Evolutionary conservation across 2,113 vertebrate genomes (phyloP).

Genomic region (Salvator merianae): DNA sequence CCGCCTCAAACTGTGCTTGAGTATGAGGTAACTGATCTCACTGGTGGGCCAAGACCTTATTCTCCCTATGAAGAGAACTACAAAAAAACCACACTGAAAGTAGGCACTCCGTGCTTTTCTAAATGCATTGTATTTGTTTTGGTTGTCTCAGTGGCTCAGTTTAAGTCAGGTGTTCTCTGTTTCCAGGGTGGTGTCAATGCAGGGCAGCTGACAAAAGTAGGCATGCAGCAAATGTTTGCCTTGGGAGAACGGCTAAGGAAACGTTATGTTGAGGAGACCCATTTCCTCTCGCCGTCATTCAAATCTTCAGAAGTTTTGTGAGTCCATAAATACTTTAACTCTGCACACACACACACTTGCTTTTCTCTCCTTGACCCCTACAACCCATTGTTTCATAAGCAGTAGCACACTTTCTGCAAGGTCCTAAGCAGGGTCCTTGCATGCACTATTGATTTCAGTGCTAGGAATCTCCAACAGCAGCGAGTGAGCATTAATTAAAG

Average conservation of each 20-base stretch:
- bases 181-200: conserved; percentile 85
- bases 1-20: conserved; percentile 84
- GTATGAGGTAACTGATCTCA: conserved; percentile 83
- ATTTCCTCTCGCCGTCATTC: conserved; percentile 84
- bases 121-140: neutral
- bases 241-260: conserved; percentile 85
- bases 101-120: neutral
- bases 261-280: conserved; percentile 79
- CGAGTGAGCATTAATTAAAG: neutral
- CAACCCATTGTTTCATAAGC: neutral
- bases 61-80: conserved; percentile 81
- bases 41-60: conserved; percentile 82
- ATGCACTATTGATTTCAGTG: neutral
- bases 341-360: neutral
- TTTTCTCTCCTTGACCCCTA: neutral
- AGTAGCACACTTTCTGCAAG: neutral
- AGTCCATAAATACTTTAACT: conserved; percentile 66
- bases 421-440: neutral
- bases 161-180: neutral
- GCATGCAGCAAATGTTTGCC: conserved; percentile 92
- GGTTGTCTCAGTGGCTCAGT: neutral
- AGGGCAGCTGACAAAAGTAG: conserved; percentile 91
- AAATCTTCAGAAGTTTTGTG: conserved; percentile 88
- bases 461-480: neutral
- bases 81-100: conserved; percentile 70